Evolutionary conservation across 2,113 vertebrate genomes (phyloP).

Genomic region (Xiphophorus hellerii): DNA sequence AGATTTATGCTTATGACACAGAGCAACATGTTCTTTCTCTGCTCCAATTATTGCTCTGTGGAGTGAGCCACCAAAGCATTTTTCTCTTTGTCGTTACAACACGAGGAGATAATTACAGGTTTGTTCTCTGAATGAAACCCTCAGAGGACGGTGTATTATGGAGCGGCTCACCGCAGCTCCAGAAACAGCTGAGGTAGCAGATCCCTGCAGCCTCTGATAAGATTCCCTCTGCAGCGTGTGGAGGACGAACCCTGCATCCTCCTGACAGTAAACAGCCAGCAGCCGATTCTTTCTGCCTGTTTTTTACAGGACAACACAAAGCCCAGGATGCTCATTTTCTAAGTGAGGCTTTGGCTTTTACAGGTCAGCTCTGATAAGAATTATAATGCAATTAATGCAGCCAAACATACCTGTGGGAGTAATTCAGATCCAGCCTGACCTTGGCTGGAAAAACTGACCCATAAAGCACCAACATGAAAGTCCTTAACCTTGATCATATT

Average conservation of each 20-base stretch:
- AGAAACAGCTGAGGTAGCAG: slow-evolving; percentile 54
- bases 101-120: slow-evolving; percentile 54
- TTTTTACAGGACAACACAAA: slow-evolving; percentile 5
- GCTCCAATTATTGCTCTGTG: slow-evolving; percentile 35
- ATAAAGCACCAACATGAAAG: slow-evolving; percentile 37
- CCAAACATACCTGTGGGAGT: slow-evolving; percentile 35
- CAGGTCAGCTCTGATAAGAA: slow-evolving; percentile 25
- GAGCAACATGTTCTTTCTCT: neutral
- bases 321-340: slow-evolving; percentile 11
- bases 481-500: slow-evolving; percentile 26
- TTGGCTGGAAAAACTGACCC: slow-evolving; percentile 29
- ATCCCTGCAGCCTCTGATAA: slow-evolving; percentile 51
- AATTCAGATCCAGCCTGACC: slow-evolving; percentile 35
- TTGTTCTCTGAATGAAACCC: slow-evolving; percentile 52
- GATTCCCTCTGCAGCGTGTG: slow-evolving; percentile 29
- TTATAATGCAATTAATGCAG: slow-evolving; percentile 51
- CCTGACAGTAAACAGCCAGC: slow-evolving; percentile 35
- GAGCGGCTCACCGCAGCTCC: slow-evolving; percentile 11
- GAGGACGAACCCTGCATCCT: slow-evolving; percentile 41
- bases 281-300: neutral
- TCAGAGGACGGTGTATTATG: slow-evolving; percentile 1
- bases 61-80: slow-evolving; percentile 19
- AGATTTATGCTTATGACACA: slow-evolving; percentile 24
- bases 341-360: slow-evolving; percentile 15
- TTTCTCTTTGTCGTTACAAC: slow-evolving; percentile 24